A percentile compares a stretch with the other conserved stretches of the same genome.
Conservation (phyloP, 2,113 vertebrate genomes). For the Tachysurus fulvidraco region DNA sequence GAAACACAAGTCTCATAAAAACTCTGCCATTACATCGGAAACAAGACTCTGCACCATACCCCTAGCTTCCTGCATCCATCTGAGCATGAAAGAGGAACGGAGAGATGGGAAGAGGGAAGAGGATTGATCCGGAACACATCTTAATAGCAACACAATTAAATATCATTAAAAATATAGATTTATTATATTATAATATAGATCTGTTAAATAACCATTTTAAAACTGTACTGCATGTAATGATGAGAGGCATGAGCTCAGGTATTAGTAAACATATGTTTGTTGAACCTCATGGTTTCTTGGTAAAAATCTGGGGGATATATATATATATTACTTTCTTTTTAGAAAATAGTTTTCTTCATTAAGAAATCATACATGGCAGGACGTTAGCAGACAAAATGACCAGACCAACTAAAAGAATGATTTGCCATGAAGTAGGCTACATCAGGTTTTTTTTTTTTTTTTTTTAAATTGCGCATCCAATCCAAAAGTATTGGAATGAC, state of each 20-base stretch:
- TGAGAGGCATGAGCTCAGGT: background rate
- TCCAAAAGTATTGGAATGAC: background rate
- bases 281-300: background rate
- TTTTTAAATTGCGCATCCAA: background rate
- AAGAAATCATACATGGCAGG: background rate
- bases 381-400: background rate
- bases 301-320: background rate
- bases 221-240: background rate
- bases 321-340: background rate
- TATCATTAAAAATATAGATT: background rate
- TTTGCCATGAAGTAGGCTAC: background rate
- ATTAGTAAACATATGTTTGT: background rate
- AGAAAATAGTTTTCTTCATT: background rate
- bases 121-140: background rate
- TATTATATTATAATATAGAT: no score
- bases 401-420: background rate
- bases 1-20: slow-evolving; percentile 37
- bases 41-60: slow-evolving; percentile 20
- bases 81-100: background rate
- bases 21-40: slow-evolving; percentile 31
- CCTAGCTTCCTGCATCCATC: slow-evolving; percentile 5
- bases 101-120: background rate
- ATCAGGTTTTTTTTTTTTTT: no score
- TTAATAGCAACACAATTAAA: background rate
- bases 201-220: background rate